A percentile compares a stretch with the other conserved stretches of the same genome.
Conservation (phyloP, 1,140 invertebrate species). For the Metaphire vulgaris region DNA sequence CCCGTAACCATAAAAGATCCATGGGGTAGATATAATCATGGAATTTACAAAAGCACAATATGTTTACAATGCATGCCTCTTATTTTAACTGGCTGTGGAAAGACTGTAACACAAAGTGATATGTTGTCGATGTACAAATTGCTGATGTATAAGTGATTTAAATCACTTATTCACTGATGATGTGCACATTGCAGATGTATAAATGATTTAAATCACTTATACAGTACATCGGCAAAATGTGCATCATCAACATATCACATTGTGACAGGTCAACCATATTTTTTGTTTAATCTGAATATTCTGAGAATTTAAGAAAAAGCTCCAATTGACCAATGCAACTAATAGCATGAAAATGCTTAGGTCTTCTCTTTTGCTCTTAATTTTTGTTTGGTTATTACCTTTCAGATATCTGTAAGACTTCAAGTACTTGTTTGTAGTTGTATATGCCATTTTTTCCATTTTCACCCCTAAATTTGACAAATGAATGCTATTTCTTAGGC, state of each 20-base stretch:
- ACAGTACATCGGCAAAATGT: too few species aligned
- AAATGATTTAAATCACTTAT: neutral
- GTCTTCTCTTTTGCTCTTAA: neutral
- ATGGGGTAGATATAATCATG: constrained; percentile 1
- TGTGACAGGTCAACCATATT: too few species aligned
- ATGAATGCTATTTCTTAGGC: constrained; percentile 54
- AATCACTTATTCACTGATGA: neutral
- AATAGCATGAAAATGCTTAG: too few species aligned
- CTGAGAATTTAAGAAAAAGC: neutral
- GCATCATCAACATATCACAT: too few species aligned
- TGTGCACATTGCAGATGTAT: neutral
- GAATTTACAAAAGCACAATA: too few species aligned
- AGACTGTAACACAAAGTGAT: neutral
- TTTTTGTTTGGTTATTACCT: neutral
- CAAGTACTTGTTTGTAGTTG: neutral
- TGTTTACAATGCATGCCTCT: too few species aligned
- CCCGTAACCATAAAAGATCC: constrained; percentile 56
- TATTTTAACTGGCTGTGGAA: neutral
- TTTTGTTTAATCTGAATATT: too few species aligned
- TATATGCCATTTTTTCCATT: neutral
- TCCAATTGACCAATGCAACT: neutral
- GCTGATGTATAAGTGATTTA: neutral
- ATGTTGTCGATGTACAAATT: neutral
- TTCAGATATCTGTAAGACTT: neutral
- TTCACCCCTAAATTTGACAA: too few species aligned